Base-by-base conservation (phyloP, 1,140 invertebrate species). In the Heliconius congener region DNA sequence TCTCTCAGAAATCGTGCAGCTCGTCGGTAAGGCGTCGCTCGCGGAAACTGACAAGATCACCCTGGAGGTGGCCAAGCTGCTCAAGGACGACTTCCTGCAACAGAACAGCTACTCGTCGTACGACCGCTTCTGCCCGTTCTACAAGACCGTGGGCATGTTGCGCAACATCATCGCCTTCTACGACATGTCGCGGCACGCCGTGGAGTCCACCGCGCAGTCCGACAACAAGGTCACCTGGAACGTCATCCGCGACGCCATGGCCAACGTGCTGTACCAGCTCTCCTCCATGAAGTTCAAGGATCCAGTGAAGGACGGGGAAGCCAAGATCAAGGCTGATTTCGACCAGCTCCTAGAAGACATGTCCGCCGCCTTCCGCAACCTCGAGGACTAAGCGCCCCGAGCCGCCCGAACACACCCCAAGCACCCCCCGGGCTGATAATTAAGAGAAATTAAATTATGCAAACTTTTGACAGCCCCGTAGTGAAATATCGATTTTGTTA, bases 231-330 rank as follows among this genome's bases (percentile, higher is more conserved):
- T 99, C 87, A 99, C 99, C 76, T 99, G 99, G 99, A 97, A 97
- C 84, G 98, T 99, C 39, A 99, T 99, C 88, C 96, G 98, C 77
- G 99, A 99, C 91, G 97, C 98, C 85, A 99, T 99, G 98, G 97
- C 97, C 85, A 98, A 98, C 89, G 97, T 99, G 86, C 96, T 99
- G 78, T 99, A 99, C 95, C 98, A 99, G 93, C 96, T 99, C 73
- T 99, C 98, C 86, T 99, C 98, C 87, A 99, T 99, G 99, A 99
- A 99, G 95, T 99, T 99, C 96, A 99, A 99, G 97, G 99, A 99
- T 95, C 99, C 99, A 55, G 97, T 99, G 11, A 99, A 99, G 95
- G 99, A 99, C 83, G 99, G 99, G 55, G 99, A 99, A 93, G 96
- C 97, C 3, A 99, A 99, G 95, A 99, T 99, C 92, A 98, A 98